Evolutionary conservation across 2,888 invertebrate genomes (phyloP).

Genomic region (Hydriomena furcata): DNA sequence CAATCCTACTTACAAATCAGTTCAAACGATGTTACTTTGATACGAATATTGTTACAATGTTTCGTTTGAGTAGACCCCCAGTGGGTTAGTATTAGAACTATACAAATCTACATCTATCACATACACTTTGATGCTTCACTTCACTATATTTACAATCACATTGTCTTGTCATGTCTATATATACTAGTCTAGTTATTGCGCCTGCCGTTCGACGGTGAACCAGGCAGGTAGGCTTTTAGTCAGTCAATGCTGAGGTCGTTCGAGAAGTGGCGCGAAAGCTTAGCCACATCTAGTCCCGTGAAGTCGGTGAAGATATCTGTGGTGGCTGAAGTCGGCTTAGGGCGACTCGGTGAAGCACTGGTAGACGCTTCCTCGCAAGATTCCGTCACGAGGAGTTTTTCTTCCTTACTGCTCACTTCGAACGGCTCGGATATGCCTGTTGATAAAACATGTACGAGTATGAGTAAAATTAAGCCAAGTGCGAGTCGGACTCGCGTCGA

Average conservation of each 20-base stretch:
- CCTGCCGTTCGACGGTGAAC: conserved; percentile 63
- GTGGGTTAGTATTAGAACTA: too few relatives aligned
- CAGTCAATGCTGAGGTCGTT: conserved; percentile 80
- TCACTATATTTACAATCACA: not conserved
- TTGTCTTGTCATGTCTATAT: conserved; percentile 5
- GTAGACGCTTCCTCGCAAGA: conserved; percentile 53
- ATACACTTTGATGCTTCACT: not conserved
- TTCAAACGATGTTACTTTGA: too few relatives aligned
- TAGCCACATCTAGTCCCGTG: conserved; percentile 74
- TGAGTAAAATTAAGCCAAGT: too few relatives aligned
- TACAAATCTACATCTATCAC: not conserved
- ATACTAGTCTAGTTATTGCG: conserved; percentile 38
- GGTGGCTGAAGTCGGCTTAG: conserved; percentile 57
- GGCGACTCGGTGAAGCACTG: conserved; percentile 47
- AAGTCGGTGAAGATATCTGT: conserved; percentile 77
- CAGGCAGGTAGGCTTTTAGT: conserved; percentile 75
- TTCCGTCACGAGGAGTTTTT: conserved; percentile 56
- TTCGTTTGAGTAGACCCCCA: too few relatives aligned
- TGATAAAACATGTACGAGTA: conserved; percentile 1
- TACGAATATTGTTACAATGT: too few relatives aligned
- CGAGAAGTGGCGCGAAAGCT: conserved; percentile 75
- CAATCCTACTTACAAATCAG: too few relatives aligned
- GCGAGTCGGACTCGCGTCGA: too few relatives aligned
- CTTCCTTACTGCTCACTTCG: conserved; percentile 75
- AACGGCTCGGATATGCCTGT: conserved; percentile 78